Base-by-base conservation (phyloP, 2,888 invertebrate species). In the Tetranychus truncatus region DNA sequence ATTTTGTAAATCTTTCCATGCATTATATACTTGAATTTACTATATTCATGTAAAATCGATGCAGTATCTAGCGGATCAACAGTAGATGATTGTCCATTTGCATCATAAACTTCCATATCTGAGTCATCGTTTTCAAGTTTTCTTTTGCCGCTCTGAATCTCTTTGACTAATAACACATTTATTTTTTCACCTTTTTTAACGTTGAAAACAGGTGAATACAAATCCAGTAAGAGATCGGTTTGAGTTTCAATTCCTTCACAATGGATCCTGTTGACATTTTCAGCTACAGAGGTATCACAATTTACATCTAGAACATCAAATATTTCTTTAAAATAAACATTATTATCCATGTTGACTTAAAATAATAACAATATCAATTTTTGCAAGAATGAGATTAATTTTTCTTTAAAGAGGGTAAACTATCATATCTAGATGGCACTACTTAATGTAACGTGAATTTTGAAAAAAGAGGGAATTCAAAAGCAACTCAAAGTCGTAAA, bases 141-240 rank as follows among this genome's bases (percentile, higher is more conserved):
- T 34, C 34, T 34, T 34, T 5, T 34, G 4, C 34, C 34, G 34
- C 34, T 34, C 15, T 55, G 55, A 15, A 55, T 55, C 6, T 55
- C 55, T 15, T 55, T 55, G 1, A 55, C 55, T 3, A 55, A 55
- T 24, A 76, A 75, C 44, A 75, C 76, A 20, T 72, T 72, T 71
- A 76, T 69, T 20, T 75, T 75, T 66, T 75, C 74, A 65, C 75
- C 75, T 74, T 73, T 76, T n/a, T 71, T 75, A 20, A 74, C 74
- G 66, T 73, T 69, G 24, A 77, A 72, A 45, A 55, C 55, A 9
- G 55, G 15, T 15, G 55, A 55, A 9, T 15, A 55, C 9, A 55
- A 9, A 55, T 55, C 55, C 11, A 55, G 55, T 55, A 55, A 55
- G 15, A 55, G 55, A 55, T 55, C 55, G 15, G 11, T 55, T 55